phyloP scores from a whole-genome alignment of 2,797 vertebrate genomes.

The Otolemur crassicaudatus region DNA sequence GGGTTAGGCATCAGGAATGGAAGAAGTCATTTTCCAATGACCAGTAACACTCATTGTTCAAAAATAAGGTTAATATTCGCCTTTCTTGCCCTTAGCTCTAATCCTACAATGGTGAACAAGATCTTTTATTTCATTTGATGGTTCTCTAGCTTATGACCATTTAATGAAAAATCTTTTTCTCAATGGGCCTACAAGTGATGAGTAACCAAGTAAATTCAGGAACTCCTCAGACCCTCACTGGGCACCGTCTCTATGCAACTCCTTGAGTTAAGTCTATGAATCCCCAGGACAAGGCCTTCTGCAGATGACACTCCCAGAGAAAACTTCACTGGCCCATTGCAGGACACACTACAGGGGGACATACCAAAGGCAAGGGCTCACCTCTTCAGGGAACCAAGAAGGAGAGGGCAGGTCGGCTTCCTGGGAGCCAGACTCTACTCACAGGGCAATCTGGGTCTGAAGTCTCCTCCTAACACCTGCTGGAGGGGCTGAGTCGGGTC shows the following conservation, averaged over 20 bases:
- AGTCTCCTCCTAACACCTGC: too few relatives aligned
- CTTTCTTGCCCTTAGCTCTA: not conserved
- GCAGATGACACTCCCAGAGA: not conserved
- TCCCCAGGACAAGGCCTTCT: not conserved
- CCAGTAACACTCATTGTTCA: not conserved
- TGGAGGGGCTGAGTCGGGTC: not conserved
- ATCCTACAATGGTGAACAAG: not conserved
- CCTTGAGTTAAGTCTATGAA: not conserved
- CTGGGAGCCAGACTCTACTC: not conserved
- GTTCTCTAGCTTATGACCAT: not conserved
- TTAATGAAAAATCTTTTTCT: conserved; percentile 26
- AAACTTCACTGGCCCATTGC: not conserved
- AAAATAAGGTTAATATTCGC: not conserved
- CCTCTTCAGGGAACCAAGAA: not conserved
- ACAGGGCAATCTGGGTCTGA: not conserved
- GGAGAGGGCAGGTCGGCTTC: not conserved
- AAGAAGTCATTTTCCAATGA: not conserved
- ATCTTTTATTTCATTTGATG: not conserved
- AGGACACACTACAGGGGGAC: not conserved
- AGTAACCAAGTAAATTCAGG: not conserved
- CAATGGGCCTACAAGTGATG: not conserved
- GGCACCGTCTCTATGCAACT: not conserved
- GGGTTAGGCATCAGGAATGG: not conserved
- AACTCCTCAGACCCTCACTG: not conserved
- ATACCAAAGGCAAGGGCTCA: not conserved